Base-by-base conservation (phyloP, 2,888 invertebrate species). In the Ophioninae sp. region DNA sequence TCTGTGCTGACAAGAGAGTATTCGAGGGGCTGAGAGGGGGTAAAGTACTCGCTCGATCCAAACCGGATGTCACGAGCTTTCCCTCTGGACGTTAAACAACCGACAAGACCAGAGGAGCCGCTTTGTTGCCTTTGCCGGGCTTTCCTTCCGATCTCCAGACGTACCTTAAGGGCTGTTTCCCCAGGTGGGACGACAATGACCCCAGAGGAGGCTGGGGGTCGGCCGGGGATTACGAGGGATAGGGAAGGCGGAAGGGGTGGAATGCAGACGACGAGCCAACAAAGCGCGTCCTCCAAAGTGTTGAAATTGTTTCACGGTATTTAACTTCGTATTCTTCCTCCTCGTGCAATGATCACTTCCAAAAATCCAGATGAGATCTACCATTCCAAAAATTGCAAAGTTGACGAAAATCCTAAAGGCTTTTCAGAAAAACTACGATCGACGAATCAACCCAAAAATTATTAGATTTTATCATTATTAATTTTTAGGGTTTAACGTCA, bases 121-220 rank as follows among this genome's bases (percentile, higher is more conserved):
- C 83, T 83, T 84, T 84, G 84, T 84, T 81, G 79, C 71, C 63
- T 79, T 79, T 79, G 67, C 61, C 72, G 61, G 75, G 61, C 56
- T 84, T 81, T 75, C 72, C 79, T 84, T 84, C 71, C 75, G 74
- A 71, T 74, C 84, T 84, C 67, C 81, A 84, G 79, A 84, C 84
- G 59, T 61, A 56, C 75, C 84, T 74, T n/a, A 67, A 65, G 79
- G 81, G 58, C 30, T 56, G 41, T 81, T 81, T 81, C 39, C 65
- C 75, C 79, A 84, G 79, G 79, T 84, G 75, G 63, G 44, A 76
- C 67, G 76, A 73, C 80, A 64, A 73, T 73, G 78, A 84, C 74
- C 67, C 39, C n/a, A n/a, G 61, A 20, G 1, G 22, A 0, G 22
- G 22, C 41, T 30, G 22, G 41, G 10, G 20, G 37, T n/a, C 20